A percentile compares a stretch with the other conserved stretches of the same genome.
phyloP scores from a whole-genome alignment of 1,140 invertebrate genomes.

The Hypsibius dujardini region DNA sequence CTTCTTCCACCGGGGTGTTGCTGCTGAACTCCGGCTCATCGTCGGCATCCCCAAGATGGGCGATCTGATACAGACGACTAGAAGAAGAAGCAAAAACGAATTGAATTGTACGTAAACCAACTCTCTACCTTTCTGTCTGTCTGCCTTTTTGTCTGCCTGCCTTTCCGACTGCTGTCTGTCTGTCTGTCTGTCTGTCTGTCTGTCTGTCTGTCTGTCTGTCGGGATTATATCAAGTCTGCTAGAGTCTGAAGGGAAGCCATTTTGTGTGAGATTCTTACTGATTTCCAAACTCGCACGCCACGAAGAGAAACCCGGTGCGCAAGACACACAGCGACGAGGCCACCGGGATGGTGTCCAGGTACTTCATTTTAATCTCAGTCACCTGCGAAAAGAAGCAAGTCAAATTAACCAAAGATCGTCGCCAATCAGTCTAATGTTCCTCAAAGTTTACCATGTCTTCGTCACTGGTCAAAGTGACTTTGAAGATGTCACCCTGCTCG shows the following conservation, averaged over 20 bases:
- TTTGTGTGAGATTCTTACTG: conserved; percentile 55
- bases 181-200: too few species aligned
- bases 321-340: conserved; percentile 88
- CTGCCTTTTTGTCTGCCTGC: too few species aligned
- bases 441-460: conserved; percentile 59
- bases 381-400: conserved; percentile 35
- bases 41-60: conserved; percentile 94
- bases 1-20: conserved; percentile 91
- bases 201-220: too few species aligned
- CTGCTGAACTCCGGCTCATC: conserved; percentile 98
- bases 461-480: conserved; percentile 93
- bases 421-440: neutral
- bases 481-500: conserved; percentile 92
- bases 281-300: conserved; percentile 97
- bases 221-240: too few species aligned
- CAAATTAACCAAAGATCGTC: conserved; percentile 17
- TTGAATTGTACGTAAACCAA: neutral
- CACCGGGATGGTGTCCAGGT: conserved; percentile 97
- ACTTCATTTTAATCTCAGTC: conserved; percentile 95
- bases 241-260: neutral
- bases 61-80: conserved; percentile 95
- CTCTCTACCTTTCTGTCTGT: too few species aligned
- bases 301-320: conserved; percentile 95
- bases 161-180: too few species aligned
- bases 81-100: conserved; percentile 27